Evolutionary conservation across 1,140 invertebrate species (phyloP).

Genomic region (Neodiprion pinetum): DNA sequence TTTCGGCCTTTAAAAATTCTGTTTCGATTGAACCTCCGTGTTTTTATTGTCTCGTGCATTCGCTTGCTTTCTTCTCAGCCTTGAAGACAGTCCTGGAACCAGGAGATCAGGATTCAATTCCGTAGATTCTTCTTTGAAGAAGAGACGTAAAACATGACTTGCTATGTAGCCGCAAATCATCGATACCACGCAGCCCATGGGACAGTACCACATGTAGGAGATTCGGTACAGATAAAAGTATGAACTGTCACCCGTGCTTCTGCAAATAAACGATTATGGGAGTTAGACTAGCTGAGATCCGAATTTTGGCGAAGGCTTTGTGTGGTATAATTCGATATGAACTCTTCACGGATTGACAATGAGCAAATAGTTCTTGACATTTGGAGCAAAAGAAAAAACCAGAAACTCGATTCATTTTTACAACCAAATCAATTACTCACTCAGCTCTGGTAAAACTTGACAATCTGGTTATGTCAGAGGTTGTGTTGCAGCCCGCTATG

Average conservation of each 20-base stretch:
- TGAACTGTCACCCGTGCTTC: slow-evolving; percentile 19
- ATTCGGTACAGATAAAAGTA: slow-evolving; percentile 64
- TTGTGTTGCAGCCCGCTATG: slow-evolving; percentile 64
- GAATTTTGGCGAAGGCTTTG: too few relatives aligned
- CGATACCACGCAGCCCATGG: slow-evolving; percentile 72
- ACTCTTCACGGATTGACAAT: too few relatives aligned
- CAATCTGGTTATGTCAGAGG: slow-evolving; percentile 39
- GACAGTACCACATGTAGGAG: slow-evolving; percentile 74
- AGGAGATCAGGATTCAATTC: slow-evolving; percentile 69
- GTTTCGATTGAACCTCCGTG: background rate
- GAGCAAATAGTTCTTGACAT: background rate
- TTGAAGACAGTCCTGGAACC: slow-evolving; percentile 67
- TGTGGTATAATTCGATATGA: too few relatives aligned
- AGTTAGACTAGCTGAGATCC: background rate
- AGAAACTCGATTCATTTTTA: slow-evolving; percentile 8
- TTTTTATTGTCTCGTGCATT: background rate
- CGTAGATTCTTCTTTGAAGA: slow-evolving; percentile 37
- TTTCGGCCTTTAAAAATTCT: background rate
- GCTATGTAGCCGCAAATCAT: slow-evolving; percentile 69
- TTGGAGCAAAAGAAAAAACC: slow-evolving; percentile 7
- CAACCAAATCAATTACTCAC: slow-evolving; percentile 27
- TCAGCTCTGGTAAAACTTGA: slow-evolving; percentile 20
- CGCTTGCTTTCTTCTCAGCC: slow-evolving; percentile 36
- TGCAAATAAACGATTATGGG: slow-evolving; percentile 7
- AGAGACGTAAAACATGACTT: slow-evolving; percentile 56